A percentile compares a stretch with the other conserved stretches of the same genome.
Evolutionary conservation across 2,888 invertebrate species (phyloP).

Genomic region (Diarsia mendica): DNA sequence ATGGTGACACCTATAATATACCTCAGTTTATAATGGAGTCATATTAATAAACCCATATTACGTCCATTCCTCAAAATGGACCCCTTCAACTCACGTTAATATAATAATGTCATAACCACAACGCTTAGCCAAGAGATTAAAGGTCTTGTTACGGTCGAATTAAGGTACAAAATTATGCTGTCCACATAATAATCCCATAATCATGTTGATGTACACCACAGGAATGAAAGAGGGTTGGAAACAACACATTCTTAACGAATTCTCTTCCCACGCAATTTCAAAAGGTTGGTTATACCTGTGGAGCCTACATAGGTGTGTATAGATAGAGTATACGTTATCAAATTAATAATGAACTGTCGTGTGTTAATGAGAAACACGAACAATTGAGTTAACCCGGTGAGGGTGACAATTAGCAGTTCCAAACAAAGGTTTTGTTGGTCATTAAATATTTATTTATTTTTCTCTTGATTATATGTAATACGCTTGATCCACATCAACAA

Average conservation of each 20-base stretch:
- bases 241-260: conserved; percentile 23
- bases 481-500: neutral
- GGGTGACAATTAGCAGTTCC: conserved; percentile 20
- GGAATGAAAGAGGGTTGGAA: conserved; percentile 12
- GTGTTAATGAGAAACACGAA: conserved; percentile 20
- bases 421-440: conserved; percentile 6
- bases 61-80: neutral
- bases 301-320: neutral
- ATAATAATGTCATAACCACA: conserved; percentile 15
- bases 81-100: neutral
- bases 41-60: neutral
- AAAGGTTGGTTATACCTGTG: neutral
- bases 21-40: neutral
- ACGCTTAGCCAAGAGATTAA: conserved; percentile 18
- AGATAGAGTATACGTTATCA: conserved; percentile 8
- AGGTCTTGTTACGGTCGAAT: conserved; percentile 13
- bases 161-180: conserved; percentile 26
- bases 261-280: conserved; percentile 20
- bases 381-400: conserved; percentile 34
- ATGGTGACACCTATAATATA: neutral
- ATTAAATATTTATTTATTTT: neutral
- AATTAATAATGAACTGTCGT: conserved; percentile 27
- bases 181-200: neutral
- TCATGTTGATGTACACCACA: neutral
- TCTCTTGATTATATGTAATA: neutral